These are phyloP conservation scores for Pterocles gutturalis DNA, from an alignment of 2,113 vertebrate genomes.

Conservation along the genomic window DNA sequence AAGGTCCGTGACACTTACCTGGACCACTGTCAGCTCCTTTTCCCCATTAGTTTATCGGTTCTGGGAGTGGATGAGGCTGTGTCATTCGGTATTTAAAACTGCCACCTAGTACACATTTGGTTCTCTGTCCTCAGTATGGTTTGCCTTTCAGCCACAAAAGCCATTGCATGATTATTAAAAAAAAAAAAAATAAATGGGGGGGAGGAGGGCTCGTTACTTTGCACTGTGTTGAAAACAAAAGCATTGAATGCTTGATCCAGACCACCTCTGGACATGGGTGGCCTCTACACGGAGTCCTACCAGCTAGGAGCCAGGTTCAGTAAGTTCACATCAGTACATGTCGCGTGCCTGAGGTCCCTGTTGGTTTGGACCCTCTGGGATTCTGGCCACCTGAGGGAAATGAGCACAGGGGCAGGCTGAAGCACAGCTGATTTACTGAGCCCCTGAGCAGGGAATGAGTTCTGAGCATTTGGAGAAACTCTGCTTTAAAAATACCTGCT, in stretches of 20 bases:
- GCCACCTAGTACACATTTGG: background rate
- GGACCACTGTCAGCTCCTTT: background rate
- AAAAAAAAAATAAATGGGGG: no score
- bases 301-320: background rate
- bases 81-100: background rate
- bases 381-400: background rate
- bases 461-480: background rate
- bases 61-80: background rate
- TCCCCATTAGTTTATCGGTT: background rate
- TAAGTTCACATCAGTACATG: background rate
- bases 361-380: background rate
- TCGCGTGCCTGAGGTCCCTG: background rate
- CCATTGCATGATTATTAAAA: background rate
- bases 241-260: background rate
- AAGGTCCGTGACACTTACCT: accelerated
- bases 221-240: background rate
- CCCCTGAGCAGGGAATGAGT: background rate
- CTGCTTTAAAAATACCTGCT: background rate
- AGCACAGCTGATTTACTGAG: background rate
- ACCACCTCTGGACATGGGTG: background rate
- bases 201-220: background rate
- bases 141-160: background rate
- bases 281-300: background rate
- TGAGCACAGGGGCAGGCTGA: background rate
- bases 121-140: background rate